Conservation (phyloP, 2,113 vertebrate species). For the Dendrocopos noguchii region DNA sequence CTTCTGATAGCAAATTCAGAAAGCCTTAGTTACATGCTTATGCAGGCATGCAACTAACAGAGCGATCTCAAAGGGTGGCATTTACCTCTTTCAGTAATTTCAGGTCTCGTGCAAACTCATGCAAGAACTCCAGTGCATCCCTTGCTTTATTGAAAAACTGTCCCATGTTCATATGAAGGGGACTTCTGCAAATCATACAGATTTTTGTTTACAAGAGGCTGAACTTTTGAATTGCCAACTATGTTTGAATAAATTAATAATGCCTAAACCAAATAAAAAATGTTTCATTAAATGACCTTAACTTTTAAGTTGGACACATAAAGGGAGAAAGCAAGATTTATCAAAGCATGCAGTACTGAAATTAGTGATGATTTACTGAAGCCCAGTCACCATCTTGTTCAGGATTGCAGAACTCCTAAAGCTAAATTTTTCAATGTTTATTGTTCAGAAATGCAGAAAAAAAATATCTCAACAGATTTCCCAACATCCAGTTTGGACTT, state of each 20-base stretch:
- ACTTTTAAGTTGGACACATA: background rate
- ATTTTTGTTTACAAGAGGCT: background rate
- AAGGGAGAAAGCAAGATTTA: background rate
- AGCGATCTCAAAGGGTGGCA: background rate
- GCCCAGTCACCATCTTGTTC: background rate
- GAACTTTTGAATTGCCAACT: background rate
- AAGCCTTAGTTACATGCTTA: background rate
- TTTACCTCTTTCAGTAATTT: background rate
- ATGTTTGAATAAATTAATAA: background rate
- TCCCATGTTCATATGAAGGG: background rate
- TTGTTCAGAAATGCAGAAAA: background rate
- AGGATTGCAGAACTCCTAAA: background rate
- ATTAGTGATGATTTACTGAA: background rate
- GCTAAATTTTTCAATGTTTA: background rate
- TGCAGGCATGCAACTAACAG: accelerated
- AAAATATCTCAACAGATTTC: background rate
- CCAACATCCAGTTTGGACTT: background rate
- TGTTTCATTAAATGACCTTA: background rate
- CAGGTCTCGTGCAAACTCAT: background rate
- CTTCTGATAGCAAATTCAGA: background rate
- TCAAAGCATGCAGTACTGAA: background rate
- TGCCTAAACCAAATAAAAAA: background rate
- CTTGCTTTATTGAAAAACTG: background rate
- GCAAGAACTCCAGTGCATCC: background rate
- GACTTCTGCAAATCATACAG: background rate